A percentile compares a stretch with the other conserved stretches of the same genome.
Conservation (phyloP, 2,113 vertebrate species). For the Carassius auratus region DNA sequence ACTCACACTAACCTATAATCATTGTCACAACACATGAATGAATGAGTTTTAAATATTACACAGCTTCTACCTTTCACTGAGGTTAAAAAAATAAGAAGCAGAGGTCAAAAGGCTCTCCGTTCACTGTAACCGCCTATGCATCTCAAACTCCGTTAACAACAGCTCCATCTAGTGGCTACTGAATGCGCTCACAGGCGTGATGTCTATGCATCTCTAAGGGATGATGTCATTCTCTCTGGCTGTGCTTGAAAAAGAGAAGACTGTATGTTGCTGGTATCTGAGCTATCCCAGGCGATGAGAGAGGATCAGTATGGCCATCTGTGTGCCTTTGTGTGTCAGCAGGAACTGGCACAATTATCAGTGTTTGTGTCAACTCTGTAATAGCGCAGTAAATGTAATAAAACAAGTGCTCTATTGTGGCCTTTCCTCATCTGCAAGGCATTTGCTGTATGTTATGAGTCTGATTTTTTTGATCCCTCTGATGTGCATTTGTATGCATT, state of each 20-base stretch:
- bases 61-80: background rate
- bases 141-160: constrained; percentile 28
- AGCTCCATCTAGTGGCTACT: constrained; percentile 64
- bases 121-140: background rate
- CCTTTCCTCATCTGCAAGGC: background rate
- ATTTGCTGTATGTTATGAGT: background rate
- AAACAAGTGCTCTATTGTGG: background rate
- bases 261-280: constrained; percentile 21
- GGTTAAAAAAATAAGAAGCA: background rate
- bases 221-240: constrained; percentile 54
- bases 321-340: constrained; percentile 45
- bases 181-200: constrained; percentile 10
- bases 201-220: background rate
- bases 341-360: background rate
- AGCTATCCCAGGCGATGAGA: constrained; percentile 33
- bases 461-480: background rate
- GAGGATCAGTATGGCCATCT: constrained; percentile 48
- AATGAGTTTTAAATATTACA: background rate
- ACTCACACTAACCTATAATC: background rate
- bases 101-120: constrained; percentile 1
- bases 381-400: background rate
- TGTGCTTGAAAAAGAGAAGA: constrained; percentile 15
- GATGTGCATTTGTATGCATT: background rate
- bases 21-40: background rate
- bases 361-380: background rate